These are phyloP conservation scores for Oncorhynchus gorbuscha DNA, from an alignment of 2,113 vertebrate species.

Conservation along the genomic window DNA sequence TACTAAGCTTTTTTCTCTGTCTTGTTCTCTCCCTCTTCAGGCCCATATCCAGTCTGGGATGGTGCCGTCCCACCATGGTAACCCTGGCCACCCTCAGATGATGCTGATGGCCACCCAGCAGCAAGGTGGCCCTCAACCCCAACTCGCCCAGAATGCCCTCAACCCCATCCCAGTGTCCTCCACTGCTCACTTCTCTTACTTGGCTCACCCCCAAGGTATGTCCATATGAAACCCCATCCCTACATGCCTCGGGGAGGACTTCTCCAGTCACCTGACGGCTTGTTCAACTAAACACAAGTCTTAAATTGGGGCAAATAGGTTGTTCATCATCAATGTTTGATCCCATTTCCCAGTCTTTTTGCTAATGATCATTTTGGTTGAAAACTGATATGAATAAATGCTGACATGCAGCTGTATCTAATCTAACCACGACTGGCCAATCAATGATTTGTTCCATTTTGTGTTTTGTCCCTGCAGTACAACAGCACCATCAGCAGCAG, in stretches of 20 bases:
- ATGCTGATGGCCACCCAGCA: constrained; percentile 98
- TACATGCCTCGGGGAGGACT: neutral
- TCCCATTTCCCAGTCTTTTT: too few relatives aligned
- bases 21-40: constrained; percentile 61
- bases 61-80: constrained; percentile 88
- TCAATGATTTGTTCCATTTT: constrained; percentile 5
- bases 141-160: constrained; percentile 89
- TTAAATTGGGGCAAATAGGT: too few relatives aligned
- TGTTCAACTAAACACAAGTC: too few relatives aligned
- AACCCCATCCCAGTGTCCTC: constrained; percentile 91
- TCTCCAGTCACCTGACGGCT: too few relatives aligned
- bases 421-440: neutral
- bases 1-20: neutral
- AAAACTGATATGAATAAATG: too few relatives aligned
- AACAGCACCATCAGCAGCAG: constrained; percentile 98
- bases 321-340: too few relatives aligned
- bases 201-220: constrained; percentile 75
- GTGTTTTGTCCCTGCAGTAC: constrained; percentile 77
- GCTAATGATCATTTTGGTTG: too few relatives aligned
- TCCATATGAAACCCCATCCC: neutral
- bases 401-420: neutral
- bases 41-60: constrained; percentile 99
- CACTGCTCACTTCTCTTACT: constrained; percentile 77
- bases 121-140: constrained; percentile 90
- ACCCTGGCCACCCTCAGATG: constrained; percentile 89